Evolutionary conservation across 1,140 invertebrate genomes (phyloP).

Genomic region (Drosophila malerkotliana): DNA sequence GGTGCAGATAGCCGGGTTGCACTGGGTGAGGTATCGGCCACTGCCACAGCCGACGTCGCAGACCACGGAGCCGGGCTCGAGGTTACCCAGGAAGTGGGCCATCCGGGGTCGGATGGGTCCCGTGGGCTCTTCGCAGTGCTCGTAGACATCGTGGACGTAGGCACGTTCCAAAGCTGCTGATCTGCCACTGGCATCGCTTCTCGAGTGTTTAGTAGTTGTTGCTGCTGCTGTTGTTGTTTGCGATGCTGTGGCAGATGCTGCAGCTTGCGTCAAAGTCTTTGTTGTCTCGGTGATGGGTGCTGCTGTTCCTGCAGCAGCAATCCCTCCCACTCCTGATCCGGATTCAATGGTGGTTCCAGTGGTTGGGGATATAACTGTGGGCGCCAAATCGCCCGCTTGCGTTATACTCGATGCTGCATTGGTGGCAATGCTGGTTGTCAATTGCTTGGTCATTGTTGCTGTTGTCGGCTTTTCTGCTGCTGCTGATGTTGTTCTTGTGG

Average conservation of each 20-base stretch:
- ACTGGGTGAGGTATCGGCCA: conserved; percentile 94
- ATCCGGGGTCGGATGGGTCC: conserved; percentile 93
- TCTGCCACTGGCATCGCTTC: conserved; percentile 83
- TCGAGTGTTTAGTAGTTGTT: conserved; percentile 33
- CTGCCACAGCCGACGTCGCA: conserved; percentile 98
- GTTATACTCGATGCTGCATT: conserved; percentile 69
- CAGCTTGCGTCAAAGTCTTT: conserved; percentile 39
- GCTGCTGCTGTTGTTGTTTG: conserved; percentile 1
- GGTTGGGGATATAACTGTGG: conserved; percentile 71
- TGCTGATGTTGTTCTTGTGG: conserved; percentile 35
- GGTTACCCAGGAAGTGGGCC: conserved; percentile 92
- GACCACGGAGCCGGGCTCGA: conserved; percentile 95
- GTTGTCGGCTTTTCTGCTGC: conserved; percentile 20
- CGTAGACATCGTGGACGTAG: conserved; percentile 97
- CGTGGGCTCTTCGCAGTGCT: conserved; percentile 90
- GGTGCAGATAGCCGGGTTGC: conserved; percentile 92
- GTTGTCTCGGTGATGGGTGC: conserved; percentile 32
- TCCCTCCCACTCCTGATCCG: background rate
- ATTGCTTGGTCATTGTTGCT: conserved; percentile 76
- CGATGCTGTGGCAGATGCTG: conserved; percentile 27
- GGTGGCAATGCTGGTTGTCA: conserved; percentile 68
- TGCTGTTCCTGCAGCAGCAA: conserved; percentile 8
- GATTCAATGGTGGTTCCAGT: conserved; percentile 7
- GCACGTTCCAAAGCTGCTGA: conserved; percentile 94
- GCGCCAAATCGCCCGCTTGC: conserved; percentile 65